A percentile compares a stretch with the other conserved stretches of the same genome.
These are phyloP conservation scores for Lutjanus campechanus DNA, from an alignment of 2,797 vertebrate species.

Conservation along the genomic window DNA sequence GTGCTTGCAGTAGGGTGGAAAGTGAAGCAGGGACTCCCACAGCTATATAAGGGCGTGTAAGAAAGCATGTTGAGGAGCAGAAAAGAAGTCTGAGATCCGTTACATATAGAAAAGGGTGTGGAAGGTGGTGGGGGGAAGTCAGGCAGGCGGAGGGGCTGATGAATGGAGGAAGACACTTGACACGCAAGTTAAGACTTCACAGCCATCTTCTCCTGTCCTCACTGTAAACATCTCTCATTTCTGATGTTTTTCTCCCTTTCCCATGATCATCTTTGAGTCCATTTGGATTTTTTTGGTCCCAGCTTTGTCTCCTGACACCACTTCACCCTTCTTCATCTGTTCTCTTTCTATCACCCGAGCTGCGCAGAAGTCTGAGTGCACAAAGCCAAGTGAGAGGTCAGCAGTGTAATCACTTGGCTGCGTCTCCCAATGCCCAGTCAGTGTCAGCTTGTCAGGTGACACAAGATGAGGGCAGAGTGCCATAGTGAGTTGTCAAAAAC, in stretches of 20 bases:
- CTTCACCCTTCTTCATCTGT: constrained; percentile 12
- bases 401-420: constrained; percentile 51
- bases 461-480: constrained; percentile 43
- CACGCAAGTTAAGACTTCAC: constrained; percentile 12
- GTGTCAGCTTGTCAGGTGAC: constrained; percentile 57
- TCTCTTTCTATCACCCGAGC: constrained; percentile 1
- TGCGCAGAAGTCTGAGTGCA: constrained; percentile 3
- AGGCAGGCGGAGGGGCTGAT: constrained; percentile 11
- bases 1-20: constrained; percentile 16
- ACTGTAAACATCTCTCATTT: neutral
- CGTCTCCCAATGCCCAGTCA: constrained; percentile 43
- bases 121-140: constrained; percentile 3
- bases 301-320: neutral
- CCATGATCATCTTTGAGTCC: neutral
- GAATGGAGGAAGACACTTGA: constrained; percentile 49
- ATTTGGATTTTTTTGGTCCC: neutral
- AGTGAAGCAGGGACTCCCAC: constrained; percentile 16
- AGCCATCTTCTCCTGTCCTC: constrained; percentile 20
- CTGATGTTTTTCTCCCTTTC: neutral
- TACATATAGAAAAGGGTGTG: constrained; percentile 54
- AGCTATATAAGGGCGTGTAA: constrained; percentile 69
- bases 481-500: constrained; percentile 60
- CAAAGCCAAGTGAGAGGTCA: constrained; percentile 45
- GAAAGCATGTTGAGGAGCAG: constrained; percentile 45
- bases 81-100: constrained; percentile 31